phyloP scores from a whole-genome alignment of 2,113 vertebrate genomes.

The Acanthisitta chloris region DNA sequence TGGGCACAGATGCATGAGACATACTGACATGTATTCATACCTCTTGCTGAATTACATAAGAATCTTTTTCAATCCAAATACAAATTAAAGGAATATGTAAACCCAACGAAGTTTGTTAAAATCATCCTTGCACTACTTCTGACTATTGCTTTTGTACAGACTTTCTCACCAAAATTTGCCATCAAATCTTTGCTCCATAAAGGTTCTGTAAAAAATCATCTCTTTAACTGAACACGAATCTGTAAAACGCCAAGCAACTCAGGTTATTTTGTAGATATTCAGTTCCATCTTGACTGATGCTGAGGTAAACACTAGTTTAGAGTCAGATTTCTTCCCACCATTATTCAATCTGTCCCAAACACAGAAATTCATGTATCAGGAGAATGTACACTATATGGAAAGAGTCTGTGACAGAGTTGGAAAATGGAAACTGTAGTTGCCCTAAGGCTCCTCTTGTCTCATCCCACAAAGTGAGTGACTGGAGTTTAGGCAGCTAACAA shows the following conservation, averaged over 20 bases:
- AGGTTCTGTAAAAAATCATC: not conserved
- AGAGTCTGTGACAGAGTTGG: not conserved
- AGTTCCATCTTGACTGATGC: not conserved
- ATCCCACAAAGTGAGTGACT: not conserved
- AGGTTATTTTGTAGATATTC: not conserved
- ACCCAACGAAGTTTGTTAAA: not conserved
- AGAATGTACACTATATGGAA: rapidly evolving
- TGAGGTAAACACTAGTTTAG: not conserved
- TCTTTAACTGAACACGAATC: not conserved
- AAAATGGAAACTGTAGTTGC: not conserved
- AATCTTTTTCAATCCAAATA: not conserved
- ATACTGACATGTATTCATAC: not conserved
- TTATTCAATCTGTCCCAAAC: not conserved
- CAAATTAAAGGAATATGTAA: not conserved
- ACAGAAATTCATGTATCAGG: not conserved
- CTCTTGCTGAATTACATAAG: not conserved
- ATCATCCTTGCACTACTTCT: not conserved
- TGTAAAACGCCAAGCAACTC: not conserved
- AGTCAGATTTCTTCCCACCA: not conserved
- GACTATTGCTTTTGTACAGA: not conserved
- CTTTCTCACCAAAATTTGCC: not conserved
- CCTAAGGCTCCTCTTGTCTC: not conserved
- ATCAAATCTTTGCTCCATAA: not conserved
- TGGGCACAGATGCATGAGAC: not conserved
- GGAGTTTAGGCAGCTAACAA: not conserved